Conservation (phyloP, 2,113 vertebrate species). For the Callorhinus ursinus region DNA sequence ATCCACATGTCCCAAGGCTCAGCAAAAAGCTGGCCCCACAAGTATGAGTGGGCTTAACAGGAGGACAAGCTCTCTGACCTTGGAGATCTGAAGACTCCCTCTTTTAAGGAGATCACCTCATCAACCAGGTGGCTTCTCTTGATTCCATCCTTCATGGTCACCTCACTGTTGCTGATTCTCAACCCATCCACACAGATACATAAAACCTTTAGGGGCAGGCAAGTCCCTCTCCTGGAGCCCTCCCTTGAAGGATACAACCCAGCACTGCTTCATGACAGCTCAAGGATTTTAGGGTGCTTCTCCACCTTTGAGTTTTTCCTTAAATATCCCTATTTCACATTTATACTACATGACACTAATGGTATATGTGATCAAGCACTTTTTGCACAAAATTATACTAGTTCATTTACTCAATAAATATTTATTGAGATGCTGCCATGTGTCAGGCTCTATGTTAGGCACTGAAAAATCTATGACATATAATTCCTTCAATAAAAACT, state of each 20-base stretch:
- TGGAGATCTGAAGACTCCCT: background rate
- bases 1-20: no score
- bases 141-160: background rate
- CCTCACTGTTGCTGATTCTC: background rate
- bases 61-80: background rate
- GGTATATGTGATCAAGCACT: background rate
- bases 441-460: background rate
- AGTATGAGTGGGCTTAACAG: background rate
- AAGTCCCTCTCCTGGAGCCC: background rate
- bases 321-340: background rate
- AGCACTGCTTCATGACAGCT: background rate
- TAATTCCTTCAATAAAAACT: constrained; percentile 7
- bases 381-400: background rate
- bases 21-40: background rate
- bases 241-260: background rate
- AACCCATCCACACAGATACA: background rate
- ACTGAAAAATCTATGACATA: background rate
- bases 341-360: background rate
- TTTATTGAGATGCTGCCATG: background rate
- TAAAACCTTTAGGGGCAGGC: background rate
- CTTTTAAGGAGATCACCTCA: background rate
- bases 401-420: background rate
- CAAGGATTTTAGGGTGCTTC: background rate
- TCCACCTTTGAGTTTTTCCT: background rate
- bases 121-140: background rate